A percentile compares a stretch with the other conserved stretches of the same genome.
Conservation (phyloP, 2,888 invertebrate species). For the Rotaria sp. region DNA sequence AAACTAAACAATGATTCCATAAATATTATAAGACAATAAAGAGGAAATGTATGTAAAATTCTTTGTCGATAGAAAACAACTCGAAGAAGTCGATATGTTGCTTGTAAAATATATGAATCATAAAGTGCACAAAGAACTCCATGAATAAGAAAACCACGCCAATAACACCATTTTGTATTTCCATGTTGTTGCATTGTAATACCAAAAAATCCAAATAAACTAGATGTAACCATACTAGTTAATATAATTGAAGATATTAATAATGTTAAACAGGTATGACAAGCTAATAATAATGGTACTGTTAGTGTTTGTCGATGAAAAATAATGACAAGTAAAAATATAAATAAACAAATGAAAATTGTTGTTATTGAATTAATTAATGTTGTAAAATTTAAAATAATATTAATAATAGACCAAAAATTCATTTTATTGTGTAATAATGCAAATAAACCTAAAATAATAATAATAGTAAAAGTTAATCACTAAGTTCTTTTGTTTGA, state of each 20-base stretch:
- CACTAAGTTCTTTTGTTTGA: too few species aligned
- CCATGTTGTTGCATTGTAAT: not conserved
- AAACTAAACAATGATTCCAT: not conserved
- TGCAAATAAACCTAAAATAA: too few species aligned
- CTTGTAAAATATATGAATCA: conserved; percentile 11
- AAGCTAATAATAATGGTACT: not conserved
- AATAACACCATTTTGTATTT: not conserved
- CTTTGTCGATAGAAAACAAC: not conserved
- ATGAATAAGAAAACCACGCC: conserved; percentile 19
- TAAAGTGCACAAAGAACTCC: not conserved
- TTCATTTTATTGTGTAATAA: not conserved
- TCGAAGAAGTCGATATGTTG: not conserved
- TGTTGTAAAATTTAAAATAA: not conserved
- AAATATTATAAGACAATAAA: not conserved
- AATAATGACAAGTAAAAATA: not conserved
- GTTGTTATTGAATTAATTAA: not conserved
- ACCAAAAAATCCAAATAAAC: not conserved
- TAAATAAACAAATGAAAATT: not conserved
- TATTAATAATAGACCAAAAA: not conserved
- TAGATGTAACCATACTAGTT: not conserved
- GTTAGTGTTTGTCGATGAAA: not conserved
- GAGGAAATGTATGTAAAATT: not conserved
- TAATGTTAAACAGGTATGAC: not conserved
- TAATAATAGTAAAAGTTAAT: too few species aligned
- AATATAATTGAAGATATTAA: not conserved